Evolutionary conservation across 1,140 invertebrate genomes (phyloP).

Genomic region (Chlorops oryzae): DNA sequence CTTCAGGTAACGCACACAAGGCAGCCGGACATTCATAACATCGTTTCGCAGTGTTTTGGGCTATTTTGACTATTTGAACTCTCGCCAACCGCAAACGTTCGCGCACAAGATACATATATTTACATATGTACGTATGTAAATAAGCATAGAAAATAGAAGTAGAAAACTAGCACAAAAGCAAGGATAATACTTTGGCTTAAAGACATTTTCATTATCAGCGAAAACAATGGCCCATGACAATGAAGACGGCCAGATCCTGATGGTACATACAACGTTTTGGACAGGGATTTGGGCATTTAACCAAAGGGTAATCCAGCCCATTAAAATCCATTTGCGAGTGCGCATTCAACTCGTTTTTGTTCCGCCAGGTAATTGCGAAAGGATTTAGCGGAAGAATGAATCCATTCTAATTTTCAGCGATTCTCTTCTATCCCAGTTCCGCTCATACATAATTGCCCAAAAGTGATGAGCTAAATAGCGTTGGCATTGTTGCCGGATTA

Average conservation of each 20-base stretch:
- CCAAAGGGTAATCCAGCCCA: constrained; percentile 43
- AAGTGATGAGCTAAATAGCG: constrained; percentile 17
- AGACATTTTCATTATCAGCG: constrained; percentile 42
- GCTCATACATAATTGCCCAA: constrained; percentile 15
- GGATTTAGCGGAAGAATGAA: constrained; percentile 34
- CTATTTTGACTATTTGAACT: no score
- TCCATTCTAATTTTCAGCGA: neutral
- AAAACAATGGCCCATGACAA: constrained; percentile 34
- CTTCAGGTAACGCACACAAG: no score
- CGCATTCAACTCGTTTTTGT: constrained; percentile 30
- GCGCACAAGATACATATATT: no score
- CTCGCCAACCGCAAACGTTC: no score
- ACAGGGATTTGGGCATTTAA: constrained; percentile 38
- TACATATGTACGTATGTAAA: no score
- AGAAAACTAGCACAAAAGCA: neutral
- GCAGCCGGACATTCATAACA: no score
- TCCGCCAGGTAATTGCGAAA: constrained; percentile 41
- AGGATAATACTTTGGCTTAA: constrained; percentile 36
- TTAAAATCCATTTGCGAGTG: constrained; percentile 46
- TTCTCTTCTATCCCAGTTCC: neutral
- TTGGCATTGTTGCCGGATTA: constrained; percentile 2
- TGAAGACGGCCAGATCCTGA: neutral
- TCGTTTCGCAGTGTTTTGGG: no score
- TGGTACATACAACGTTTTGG: no score
- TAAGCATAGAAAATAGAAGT: no score